These are phyloP conservation scores for Podocnemis expansa DNA, from an alignment of 2,113 vertebrate species.

Conservation along the genomic window DNA sequence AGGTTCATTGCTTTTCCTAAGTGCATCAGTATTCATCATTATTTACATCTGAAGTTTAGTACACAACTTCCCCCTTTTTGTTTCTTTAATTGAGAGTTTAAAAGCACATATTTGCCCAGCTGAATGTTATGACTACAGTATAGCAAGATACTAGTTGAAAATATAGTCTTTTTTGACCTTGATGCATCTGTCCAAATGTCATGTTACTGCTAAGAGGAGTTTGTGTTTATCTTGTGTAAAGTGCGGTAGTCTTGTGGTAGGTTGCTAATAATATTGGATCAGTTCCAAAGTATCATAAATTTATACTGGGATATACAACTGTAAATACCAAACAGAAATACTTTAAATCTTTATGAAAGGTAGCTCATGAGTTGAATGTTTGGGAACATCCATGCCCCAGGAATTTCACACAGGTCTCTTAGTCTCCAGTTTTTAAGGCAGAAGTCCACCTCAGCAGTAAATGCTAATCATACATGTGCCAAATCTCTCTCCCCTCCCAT, in stretches of 20 bases:
- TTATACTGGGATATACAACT: neutral
- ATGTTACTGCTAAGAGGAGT: constrained; percentile 7
- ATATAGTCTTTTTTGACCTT: neutral
- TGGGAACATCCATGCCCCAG: neutral
- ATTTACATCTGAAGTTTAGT: neutral
- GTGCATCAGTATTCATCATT: neutral
- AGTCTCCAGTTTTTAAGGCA: rapidly evolving
- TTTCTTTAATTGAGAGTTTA: neutral
- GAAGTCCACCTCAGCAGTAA: neutral
- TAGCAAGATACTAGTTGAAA: neutral
- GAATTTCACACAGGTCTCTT: neutral
- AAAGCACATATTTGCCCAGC: no score
- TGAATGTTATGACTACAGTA: neutral
- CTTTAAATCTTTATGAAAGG: neutral
- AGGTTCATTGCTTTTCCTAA: neutral
- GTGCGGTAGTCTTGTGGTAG: neutral
- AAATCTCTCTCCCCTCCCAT: neutral
- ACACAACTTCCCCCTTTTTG: neutral
- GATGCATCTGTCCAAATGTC: neutral
- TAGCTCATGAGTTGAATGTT: neutral
- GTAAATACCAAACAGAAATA: neutral
- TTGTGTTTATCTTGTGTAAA: neutral
- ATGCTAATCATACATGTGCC: rapidly evolving
- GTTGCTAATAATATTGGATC: neutral
- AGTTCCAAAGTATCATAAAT: neutral